Evolutionary conservation across 2,797 vertebrate genomes (phyloP), one percentile per base, ranked within the genome.

Genomic region (Margarornis squamiger): DNA sequence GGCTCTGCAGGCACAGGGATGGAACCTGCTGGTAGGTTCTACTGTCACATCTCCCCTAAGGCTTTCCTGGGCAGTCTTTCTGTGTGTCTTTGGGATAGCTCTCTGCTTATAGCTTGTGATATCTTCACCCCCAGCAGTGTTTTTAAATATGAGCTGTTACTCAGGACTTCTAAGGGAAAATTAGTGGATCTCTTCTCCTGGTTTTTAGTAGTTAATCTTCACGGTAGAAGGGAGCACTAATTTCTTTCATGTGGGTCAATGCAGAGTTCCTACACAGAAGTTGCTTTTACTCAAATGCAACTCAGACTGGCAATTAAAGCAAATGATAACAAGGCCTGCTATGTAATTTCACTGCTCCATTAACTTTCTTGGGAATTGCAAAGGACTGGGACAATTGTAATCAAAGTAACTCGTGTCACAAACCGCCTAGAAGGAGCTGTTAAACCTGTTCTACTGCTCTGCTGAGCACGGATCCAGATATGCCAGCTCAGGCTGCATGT

Each of bases 401-500:
- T 48, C 51, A 39, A 54, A 91, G 41, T 61, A 39, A 48, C 20
- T 65, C 29, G 32, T 68, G 48, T 85, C 63, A 32, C 68, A 82
- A 59, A 14, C 23, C 12, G 14, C 32, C 1, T n/a, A 22, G 48
- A 68, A 57, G 8, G 46, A 82, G 63, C 59, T 62, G 74, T 51
- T 91, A 36, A 83, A 79, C 59, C 46, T 85, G 75, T 36, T 78
- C 26, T 45, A 2, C 39, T 36, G 4, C 52, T 4, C 2, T 84
- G 58, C 77, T 34, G 6, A 68, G 30, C 27, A 9, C 1, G 11
- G 73, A 63, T 86, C 34, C 73, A 34, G 23, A 20, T 39, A 20
- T 0, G 1, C 23, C 21, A 2, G 0, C 36, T 45, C 38, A 24
- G 67, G 23, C 59, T 70, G 22, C 0, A 0, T 27, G 62, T 26